Conservation (phyloP, 2,888 invertebrate species). For the Polyommatus iphigenia region DNA sequence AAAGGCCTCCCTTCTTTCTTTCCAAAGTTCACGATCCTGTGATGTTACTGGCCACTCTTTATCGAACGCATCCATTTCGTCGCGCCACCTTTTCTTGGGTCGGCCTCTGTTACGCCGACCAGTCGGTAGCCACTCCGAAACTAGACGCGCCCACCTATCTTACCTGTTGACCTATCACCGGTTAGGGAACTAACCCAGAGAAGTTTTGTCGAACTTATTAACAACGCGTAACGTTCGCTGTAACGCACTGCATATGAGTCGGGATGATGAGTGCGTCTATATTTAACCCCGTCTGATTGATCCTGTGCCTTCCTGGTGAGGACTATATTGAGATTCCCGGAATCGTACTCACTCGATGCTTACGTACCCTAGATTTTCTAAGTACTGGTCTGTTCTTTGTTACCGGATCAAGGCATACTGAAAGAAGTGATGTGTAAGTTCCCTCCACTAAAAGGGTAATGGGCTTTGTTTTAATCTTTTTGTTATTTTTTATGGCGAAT, state of each 20-base stretch:
- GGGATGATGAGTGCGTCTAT: conserved; percentile 7
- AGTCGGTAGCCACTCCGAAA: no score
- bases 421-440: background rate
- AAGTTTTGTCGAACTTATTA: background rate
- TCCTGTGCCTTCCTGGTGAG: conserved; percentile 11
- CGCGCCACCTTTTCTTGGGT: no score
- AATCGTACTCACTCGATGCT: background rate
- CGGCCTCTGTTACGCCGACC: no score
- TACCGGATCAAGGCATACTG: background rate
- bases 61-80: no score
- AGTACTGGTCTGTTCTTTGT: background rate
- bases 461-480: background rate
- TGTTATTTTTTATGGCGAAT: background rate
- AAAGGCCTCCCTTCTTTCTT: no score
- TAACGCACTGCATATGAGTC: background rate
- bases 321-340: conserved; percentile 20
- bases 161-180: no score
- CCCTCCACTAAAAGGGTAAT: background rate
- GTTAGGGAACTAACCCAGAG: background rate
- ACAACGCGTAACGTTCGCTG: background rate
- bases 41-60: no score
- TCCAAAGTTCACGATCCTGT: no score
- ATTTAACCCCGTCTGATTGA: conserved; percentile 14
- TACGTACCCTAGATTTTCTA: background rate
- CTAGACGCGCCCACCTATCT: no score